phyloP scores from a whole-genome alignment of 2,888 invertebrate genomes.

The Eupithecia insigniata region DNA sequence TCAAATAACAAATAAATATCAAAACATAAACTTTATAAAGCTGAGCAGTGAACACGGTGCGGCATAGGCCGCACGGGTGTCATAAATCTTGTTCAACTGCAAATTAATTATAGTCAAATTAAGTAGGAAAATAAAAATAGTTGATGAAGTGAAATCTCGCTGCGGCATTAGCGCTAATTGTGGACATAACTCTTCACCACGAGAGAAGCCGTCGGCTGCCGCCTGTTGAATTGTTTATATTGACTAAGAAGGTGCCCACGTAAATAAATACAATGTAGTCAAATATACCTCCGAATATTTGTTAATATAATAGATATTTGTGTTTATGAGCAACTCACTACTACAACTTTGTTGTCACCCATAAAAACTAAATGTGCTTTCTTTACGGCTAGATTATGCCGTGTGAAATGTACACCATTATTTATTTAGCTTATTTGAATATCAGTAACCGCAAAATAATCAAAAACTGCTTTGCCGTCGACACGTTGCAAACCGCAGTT shows the following conservation, averaged over 20 bases:
- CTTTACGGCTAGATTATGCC: neutral
- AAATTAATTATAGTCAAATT: conserved; percentile 16
- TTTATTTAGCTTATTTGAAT: neutral
- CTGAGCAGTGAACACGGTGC: too few species aligned
- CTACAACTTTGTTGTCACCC: neutral
- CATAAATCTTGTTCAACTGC: conserved; percentile 15
- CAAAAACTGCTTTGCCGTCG: neutral
- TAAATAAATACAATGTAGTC: neutral
- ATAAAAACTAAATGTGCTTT: neutral
- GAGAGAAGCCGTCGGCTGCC: conserved; percentile 17
- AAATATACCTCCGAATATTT: too few species aligned
- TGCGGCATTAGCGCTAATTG: conserved; percentile 28
- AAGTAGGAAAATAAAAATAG: conserved; percentile 4
- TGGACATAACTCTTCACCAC: conserved; percentile 37
- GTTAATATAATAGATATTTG: too few species aligned
- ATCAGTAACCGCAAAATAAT: neutral
- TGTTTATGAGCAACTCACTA: too few species aligned
- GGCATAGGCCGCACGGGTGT: neutral
- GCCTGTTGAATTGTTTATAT: neutral
- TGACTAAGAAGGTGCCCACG: neutral
- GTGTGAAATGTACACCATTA: neutral
- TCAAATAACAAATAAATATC: neutral
- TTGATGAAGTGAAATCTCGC: conserved; percentile 35
- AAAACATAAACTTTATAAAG: neutral
- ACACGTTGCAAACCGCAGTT: neutral